phyloP scores from a whole-genome alignment of 2,797 vertebrate species.

The Hylomyscus alleni region DNA sequence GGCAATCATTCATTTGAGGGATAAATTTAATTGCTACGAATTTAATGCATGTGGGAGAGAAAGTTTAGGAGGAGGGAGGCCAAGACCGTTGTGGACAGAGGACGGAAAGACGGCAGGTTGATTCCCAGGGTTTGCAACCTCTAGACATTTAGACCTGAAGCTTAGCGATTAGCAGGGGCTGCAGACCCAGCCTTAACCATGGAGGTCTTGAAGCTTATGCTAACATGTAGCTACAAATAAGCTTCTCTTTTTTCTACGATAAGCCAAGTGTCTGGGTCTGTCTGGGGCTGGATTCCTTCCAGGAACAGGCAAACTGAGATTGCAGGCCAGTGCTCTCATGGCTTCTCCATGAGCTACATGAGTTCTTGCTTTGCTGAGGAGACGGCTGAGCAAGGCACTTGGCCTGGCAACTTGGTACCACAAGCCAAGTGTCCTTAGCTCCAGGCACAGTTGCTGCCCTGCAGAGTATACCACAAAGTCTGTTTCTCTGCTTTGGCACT shows the following conservation, averaged over 20 bases:
- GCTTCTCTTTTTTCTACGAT: background rate
- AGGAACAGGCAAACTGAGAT: background rate
- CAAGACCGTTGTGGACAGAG: background rate
- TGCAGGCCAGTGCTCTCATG: background rate
- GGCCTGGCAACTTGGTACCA: background rate
- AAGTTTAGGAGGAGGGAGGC: background rate
- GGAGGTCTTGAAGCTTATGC: background rate
- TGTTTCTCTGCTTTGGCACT: background rate
- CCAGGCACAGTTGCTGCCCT: background rate
- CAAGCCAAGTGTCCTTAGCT: background rate
- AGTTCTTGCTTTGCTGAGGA: background rate
- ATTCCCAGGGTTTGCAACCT: background rate
- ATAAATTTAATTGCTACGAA: conserved; percentile 71
- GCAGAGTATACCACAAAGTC: too few relatives aligned
- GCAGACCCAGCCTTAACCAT: background rate
- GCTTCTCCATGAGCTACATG: accelerated
- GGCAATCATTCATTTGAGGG: conserved; percentile 69
- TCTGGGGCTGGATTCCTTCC: conserved; percentile 29
- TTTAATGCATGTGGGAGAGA: conserved; percentile 18
- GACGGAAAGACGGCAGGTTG: background rate
- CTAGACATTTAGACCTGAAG: background rate
- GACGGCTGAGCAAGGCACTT: background rate
- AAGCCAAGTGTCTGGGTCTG: conserved; percentile 33
- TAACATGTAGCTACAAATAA: conserved; percentile 52
- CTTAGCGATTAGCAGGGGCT: too few relatives aligned